Evolutionary conservation across 2,113 vertebrate genomes (phyloP).

Genomic region (Corythoichthys haematopterus): DNA sequence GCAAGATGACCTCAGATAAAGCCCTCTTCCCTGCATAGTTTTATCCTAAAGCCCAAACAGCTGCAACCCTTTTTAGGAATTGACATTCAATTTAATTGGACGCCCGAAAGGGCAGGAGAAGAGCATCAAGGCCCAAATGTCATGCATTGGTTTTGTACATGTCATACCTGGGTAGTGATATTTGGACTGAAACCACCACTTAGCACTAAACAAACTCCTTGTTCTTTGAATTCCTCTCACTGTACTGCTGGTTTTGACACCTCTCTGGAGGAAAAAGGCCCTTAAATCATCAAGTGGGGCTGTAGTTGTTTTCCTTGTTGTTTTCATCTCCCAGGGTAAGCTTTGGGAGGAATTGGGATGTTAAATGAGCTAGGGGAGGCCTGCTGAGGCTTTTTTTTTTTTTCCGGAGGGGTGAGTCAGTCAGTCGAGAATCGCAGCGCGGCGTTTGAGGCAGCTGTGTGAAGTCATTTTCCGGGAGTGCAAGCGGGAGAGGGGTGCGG

Average conservation of each 20-base stretch:
- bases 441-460: conserved; percentile 72
- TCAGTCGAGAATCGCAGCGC: conserved; percentile 69
- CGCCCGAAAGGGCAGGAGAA: neutral
- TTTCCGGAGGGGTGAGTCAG: conserved; percentile 42
- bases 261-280: conserved; percentile 52
- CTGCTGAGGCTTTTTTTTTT: conserved; percentile 41
- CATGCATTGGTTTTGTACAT: neutral
- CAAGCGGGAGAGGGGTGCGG: conserved; percentile 70
- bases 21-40: conserved; percentile 27
- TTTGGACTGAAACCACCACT: conserved; percentile 9
- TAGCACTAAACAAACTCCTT: conserved; percentile 9
- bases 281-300: conserved; percentile 64
- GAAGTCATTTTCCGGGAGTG: conserved; percentile 74
- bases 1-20: conserved; percentile 36
- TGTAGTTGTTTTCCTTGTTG: conserved; percentile 66
- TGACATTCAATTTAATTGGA: conserved; percentile 18
- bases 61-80: conserved; percentile 31
- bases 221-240: conserved; percentile 26
- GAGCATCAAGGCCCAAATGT: conserved; percentile 4
- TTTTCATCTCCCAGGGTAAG: conserved; percentile 48
- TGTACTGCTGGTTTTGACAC: conserved; percentile 47
- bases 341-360: conserved; percentile 65
- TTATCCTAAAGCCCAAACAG: conserved; percentile 24
- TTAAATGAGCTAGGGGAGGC: conserved; percentile 75
- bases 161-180: neutral